Base-by-base conservation (phyloP, 2,113 vertebrate species). In the Lepisosteus oculatus region DNA sequence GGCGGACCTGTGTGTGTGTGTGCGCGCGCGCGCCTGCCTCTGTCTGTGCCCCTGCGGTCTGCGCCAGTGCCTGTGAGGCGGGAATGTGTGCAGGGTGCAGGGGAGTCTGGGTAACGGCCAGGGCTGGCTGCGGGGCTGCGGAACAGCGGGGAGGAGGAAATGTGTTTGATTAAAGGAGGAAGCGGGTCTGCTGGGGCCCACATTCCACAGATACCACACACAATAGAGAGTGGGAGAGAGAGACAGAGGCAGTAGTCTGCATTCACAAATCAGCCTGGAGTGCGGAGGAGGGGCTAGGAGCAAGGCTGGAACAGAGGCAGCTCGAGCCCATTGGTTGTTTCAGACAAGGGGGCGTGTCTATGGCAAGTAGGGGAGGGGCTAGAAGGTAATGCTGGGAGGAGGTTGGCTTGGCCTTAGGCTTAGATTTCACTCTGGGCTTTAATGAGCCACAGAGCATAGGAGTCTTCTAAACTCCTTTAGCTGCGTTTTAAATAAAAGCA, bases 151-250 rank as follows among this genome's bases (percentile, higher is more conserved):
- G 68, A 74, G 73, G 73, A 74, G 73, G 73, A 74, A 74, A 74
- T 74, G 73, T 74, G 73, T 74, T 74, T 74, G 73, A 74, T 74
- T 74, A 74, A 61, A 74, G 62, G 73, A 74, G 73, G 73, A 74
- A 74, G 68, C 68, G 55, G 62, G 73, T 74, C 68, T 74, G 68
- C 73, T 74, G 73, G 73, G 73, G 73, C 73, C 73, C 68, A n/a
- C 73, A 74, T 74, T 74, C 73, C 73, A 65, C 62, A 74, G 73
- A 74, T 74, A 68, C 73, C 73, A 74, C 73, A 74, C 73, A 74
- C 73, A 74, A 74, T 74, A 74, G 73, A 70, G 61, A 70, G 73
- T 57, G 41, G 51, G 43, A 67, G 67, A 44, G 66, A 63, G 12
- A 51, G 43, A 66, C 42, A 66, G 44, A 47, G 65, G 5, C 44